Evolutionary conservation across 2,797 vertebrate genomes (phyloP).

Genomic region (Tenualosa thibaudeaui): DNA sequence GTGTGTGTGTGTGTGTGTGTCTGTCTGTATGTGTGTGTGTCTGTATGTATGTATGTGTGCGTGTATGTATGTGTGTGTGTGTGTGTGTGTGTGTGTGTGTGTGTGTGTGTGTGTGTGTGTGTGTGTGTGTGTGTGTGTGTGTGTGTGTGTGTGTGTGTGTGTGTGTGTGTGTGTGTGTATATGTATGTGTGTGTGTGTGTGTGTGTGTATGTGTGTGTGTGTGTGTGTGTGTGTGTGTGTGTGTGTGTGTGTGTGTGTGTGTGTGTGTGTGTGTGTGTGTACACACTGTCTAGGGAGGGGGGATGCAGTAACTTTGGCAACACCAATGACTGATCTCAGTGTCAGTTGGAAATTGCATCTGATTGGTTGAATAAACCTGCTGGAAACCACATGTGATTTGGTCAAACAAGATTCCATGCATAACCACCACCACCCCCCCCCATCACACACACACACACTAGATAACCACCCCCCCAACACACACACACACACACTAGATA

Average conservation of each 20-base stretch:
- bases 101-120: neutral
- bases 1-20: slow-evolving; percentile 39
- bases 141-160: slow-evolving; percentile 31
- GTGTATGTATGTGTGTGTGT: slow-evolving; percentile 29
- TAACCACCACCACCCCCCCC: too few relatives aligned
- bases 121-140: slow-evolving; percentile 22
- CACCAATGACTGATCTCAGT: too few relatives aligned
- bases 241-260: slow-evolving; percentile 4
- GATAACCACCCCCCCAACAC: too few relatives aligned
- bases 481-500: too few relatives aligned
- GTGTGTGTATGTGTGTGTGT: slow-evolving; percentile 34
- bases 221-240: slow-evolving; percentile 34
- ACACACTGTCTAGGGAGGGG: too few relatives aligned
- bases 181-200: slow-evolving; percentile 35
- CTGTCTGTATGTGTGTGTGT: slow-evolving; percentile 28
- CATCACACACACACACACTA: too few relatives aligned
- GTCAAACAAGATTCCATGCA: too few relatives aligned
- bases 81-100: slow-evolving; percentile 16
- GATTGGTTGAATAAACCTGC: too few relatives aligned
- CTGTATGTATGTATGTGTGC: neutral
- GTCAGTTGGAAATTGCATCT: too few relatives aligned
- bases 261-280: neutral
- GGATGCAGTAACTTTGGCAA: too few relatives aligned
- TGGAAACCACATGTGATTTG: too few relatives aligned
- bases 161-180: neutral